Evolutionary conservation across 2,797 vertebrate genomes (phyloP).

Genomic region (Tauraco hartlaubi): DNA sequence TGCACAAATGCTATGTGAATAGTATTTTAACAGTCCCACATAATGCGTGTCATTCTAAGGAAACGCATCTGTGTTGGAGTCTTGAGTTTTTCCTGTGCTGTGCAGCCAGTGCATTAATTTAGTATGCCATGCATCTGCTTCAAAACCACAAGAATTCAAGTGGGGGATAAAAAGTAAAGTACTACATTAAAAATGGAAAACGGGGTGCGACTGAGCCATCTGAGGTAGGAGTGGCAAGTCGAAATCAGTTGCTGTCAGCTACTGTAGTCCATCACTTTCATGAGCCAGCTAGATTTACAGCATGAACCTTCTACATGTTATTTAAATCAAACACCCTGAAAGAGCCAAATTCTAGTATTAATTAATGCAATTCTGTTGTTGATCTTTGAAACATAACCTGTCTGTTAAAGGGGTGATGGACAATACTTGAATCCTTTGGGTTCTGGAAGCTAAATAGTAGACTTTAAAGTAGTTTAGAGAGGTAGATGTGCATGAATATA

Average conservation of each 20-base stretch:
- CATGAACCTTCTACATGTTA: background rate
- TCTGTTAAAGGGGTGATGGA: background rate
- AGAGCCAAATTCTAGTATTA: background rate
- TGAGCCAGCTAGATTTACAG: background rate
- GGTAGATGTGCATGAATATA: background rate
- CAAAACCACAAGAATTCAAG: background rate
- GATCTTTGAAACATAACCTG: background rate
- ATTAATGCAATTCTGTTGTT: background rate
- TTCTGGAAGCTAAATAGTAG: background rate
- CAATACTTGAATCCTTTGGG: background rate
- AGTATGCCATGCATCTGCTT: background rate
- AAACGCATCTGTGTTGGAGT: background rate
- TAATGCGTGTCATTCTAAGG: background rate
- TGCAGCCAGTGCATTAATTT: background rate
- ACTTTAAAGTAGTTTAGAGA: background rate
- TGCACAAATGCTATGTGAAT: background rate
- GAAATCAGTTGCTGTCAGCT: slow-evolving; percentile 1
- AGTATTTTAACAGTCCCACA: background rate
- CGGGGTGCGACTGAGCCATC: background rate
- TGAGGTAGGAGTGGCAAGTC: slow-evolving; percentile 20
- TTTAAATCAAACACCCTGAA: background rate
- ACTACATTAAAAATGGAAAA: background rate
- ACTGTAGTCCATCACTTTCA: slow-evolving; percentile 33
- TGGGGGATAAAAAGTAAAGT: background rate
- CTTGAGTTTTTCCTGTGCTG: background rate